Percentiles rank a stretch among this genome's conserved stretches.
Evolutionary conservation across 2,888 invertebrate species (phyloP).

Genomic region (Heliconius erato): DNA sequence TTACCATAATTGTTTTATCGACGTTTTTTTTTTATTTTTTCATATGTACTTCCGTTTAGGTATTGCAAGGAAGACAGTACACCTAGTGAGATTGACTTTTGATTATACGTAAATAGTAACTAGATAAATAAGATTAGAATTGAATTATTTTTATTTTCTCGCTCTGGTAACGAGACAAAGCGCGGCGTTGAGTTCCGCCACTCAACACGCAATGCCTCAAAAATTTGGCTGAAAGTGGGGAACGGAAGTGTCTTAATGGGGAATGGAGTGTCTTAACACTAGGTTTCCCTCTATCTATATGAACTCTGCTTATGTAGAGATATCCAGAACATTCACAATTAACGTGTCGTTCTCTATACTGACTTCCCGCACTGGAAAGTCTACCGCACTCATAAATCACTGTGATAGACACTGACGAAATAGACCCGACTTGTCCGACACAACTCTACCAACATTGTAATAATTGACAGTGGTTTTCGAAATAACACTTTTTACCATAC

Average conservation of each 20-base stretch:
- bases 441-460: conserved; percentile 53
- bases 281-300: no score
- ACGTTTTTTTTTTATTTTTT: not conserved
- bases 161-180: no score
- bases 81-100: not conserved
- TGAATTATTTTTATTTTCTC: no score
- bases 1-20: conserved; percentile 6
- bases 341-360: conserved; percentile 44
- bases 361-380: conserved; percentile 63
- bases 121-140: no score
- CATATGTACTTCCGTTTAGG: not conserved
- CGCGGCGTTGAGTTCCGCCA: no score
- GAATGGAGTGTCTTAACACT: no score
- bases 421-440: conserved; percentile 53
- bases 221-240: no score
- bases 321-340: conserved; percentile 37
- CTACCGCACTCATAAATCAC: conserved; percentile 73
- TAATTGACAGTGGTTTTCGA: conserved; percentile 57
- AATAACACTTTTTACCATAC: conserved; percentile 48
- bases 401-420: conserved; percentile 73
- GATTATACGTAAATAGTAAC: no score
- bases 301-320: not conserved
- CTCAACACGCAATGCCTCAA: no score
- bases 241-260: no score
- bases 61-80: not conserved